Conservation (phyloP, 2,888 invertebrate species). For the Scaptomyza cyrtandrae region DNA sequence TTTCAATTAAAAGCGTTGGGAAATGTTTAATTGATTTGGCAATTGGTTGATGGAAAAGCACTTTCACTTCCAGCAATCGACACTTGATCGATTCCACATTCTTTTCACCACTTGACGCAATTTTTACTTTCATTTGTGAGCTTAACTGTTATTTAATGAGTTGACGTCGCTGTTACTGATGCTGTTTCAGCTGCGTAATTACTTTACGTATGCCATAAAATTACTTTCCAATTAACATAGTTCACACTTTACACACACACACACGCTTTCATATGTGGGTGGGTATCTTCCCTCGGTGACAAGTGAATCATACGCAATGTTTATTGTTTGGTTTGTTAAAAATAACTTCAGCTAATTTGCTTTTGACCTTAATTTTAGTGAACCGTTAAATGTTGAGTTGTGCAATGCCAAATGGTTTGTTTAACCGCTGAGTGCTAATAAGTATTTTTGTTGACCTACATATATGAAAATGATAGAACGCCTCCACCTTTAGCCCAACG, state of each 20-base stretch:
- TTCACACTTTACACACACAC: conserved; percentile 59
- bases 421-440: conserved; percentile 41
- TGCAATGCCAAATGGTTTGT: conserved; percentile 38
- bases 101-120: conserved; percentile 41
- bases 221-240: conserved; percentile 73
- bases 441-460: conserved; percentile 11
- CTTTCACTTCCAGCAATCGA: conserved; percentile 42
- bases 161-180: conserved; percentile 18
- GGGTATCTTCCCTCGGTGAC: conserved; percentile 32
- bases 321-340: conserved; percentile 23
- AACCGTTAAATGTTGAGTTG: conserved; percentile 34
- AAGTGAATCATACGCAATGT: conserved; percentile 44
- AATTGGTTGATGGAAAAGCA: conserved; percentile 17
- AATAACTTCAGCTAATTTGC: conserved; percentile 24
- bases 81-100: conserved; percentile 19
- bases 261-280: conserved; percentile 25
- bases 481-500: conserved; percentile 21
- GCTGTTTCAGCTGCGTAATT: conserved; percentile 48
- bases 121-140: conserved; percentile 69
- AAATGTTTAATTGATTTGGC: conserved; percentile 41
- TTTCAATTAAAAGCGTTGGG: conserved; percentile 34
- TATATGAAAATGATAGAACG: conserved; percentile 10
- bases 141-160: conserved; percentile 71
- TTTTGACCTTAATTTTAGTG: conserved; percentile 40
- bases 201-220: conserved; percentile 57